These are phyloP conservation scores for Drosophila borealis DNA, from an alignment of 2,888 invertebrate genomes.

Conservation along the genomic window DNA sequence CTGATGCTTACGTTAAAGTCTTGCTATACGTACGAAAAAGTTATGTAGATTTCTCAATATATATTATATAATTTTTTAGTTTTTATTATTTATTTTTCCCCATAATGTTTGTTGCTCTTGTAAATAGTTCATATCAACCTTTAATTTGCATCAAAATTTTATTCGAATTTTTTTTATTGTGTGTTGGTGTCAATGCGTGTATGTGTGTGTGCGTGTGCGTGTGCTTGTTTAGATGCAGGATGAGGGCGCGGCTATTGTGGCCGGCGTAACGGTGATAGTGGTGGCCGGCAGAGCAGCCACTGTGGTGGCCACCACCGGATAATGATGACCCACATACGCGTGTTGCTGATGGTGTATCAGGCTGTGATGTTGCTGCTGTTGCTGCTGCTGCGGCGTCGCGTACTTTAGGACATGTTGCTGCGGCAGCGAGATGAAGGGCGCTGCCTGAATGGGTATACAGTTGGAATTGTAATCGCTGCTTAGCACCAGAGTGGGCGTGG, in stretches of 20 bases:
- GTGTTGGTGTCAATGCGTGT: slow-evolving; percentile 23
- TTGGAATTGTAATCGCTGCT: slow-evolving; percentile 82
- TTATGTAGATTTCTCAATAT: slow-evolving; percentile 67
- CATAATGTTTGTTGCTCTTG: slow-evolving; percentile 60
- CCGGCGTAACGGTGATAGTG: slow-evolving; percentile 68
- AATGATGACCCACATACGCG: slow-evolving; percentile 52
- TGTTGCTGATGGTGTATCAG: slow-evolving; percentile 66
- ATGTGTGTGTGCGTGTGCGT: slow-evolving; percentile 25
- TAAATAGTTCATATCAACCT: slow-evolving; percentile 83
- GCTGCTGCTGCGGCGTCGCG: slow-evolving; percentile 51
- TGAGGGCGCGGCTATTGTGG: slow-evolving; percentile 65
- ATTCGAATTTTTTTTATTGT: slow-evolving; percentile 41
- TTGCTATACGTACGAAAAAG: slow-evolving; percentile 77
- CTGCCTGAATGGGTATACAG: slow-evolving; percentile 82
- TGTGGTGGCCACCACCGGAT: slow-evolving; percentile 71
- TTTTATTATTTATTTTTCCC: slow-evolving; percentile 31
- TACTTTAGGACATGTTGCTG: slow-evolving; percentile 71
- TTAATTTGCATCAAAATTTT: slow-evolving; percentile 74
- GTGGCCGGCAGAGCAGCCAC: slow-evolving; percentile 72
- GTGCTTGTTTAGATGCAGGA: slow-evolving; percentile 65
- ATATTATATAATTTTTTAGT: slow-evolving; percentile 22
- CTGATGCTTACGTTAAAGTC: slow-evolving; percentile 68
- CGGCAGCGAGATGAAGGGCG: slow-evolving; percentile 70
- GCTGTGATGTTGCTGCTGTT: slow-evolving; percentile 59
- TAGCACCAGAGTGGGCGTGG: slow-evolving; percentile 78